Conservation (phyloP, 1,140 invertebrate species). For the Camponotus floridanus region DNA sequence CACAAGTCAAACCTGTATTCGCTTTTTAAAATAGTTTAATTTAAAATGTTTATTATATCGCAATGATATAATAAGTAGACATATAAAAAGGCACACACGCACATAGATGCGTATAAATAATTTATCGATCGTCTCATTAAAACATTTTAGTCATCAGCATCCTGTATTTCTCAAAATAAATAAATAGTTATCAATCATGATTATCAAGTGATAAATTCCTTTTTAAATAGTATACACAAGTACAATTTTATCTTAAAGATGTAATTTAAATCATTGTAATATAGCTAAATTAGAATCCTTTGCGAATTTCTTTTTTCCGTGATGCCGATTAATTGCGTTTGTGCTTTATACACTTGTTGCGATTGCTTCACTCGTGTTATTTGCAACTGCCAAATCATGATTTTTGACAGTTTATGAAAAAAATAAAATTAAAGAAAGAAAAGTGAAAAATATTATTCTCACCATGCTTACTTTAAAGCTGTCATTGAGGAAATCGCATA, state of each 20-base stretch:
- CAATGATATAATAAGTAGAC: not conserved
- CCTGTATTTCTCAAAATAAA: slow-evolving; percentile 7
- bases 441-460: too few species aligned
- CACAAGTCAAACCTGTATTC: too few species aligned
- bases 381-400: too few species aligned
- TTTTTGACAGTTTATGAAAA: too few species aligned
- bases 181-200: slow-evolving; percentile 32
- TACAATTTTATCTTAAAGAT: not conserved
- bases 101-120: not conserved
- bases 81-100: not conserved
- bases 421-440: too few species aligned
- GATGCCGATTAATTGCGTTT: too few species aligned
- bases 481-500: too few species aligned
- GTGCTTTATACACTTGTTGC: too few species aligned
- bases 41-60: not conserved
- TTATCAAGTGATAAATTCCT: not conserved
- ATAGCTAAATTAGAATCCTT: not conserved
- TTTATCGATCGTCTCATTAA: slow-evolving; percentile 7
- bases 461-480: too few species aligned
- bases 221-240: too few species aligned
- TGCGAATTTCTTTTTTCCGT: not conserved
- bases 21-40: slow-evolving; percentile 1
- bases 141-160: not conserved
- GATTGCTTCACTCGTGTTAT: too few species aligned
- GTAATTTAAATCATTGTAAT: not conserved